Evolutionary conservation across 2,113 vertebrate species (phyloP), one percentile per base, ranked within the genome.

Genomic region (Pyxicephalus adspersus): DNA sequence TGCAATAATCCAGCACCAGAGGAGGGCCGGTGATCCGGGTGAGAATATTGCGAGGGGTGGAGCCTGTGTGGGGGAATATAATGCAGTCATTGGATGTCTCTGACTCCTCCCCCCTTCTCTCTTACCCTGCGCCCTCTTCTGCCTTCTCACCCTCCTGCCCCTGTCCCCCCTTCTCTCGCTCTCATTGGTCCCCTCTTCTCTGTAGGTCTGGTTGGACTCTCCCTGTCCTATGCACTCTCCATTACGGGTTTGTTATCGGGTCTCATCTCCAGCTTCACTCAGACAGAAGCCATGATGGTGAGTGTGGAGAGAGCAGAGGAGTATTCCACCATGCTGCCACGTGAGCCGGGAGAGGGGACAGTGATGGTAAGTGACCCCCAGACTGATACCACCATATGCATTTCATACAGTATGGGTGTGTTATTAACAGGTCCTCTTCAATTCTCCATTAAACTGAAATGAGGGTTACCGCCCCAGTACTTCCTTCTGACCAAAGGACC

Each of bases 261-360:
- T 19, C 91, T 99, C 81, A 95, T 99, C 84, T 91, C 91, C 87
- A 97, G 86, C 91, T 98, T 97, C 90, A 96, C 96, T 0, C 90
- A 95, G 84, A 97, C 96, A 0, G 98, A 99, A 86, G 92, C 95
- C 87, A 96, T 97, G 95, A 93, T 99, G 91, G 96, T 99, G 83
- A 97, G 96, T 1, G 93, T 99, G 51, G 98, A 99, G 83, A 89
- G 98, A 3, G 92, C 95, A 0, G 95, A 99, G 84, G 97, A 99
- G 25, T 99, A 99, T 83, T 91, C 92, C 81, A 94, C 92, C 61
- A 86, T 89, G 3, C 89, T 96, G 22, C 95, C 95, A 26, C 80
- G 77, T 0, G 98, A 99, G 86, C 90, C 94, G 0, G 94, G 91
- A 76, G 81, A 91, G 28, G 89, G 86, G 60, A 17, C 73, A 25